phyloP scores from a whole-genome alignment of 2,797 vertebrate genomes.

The Sebastiscus albofasciatus region DNA sequence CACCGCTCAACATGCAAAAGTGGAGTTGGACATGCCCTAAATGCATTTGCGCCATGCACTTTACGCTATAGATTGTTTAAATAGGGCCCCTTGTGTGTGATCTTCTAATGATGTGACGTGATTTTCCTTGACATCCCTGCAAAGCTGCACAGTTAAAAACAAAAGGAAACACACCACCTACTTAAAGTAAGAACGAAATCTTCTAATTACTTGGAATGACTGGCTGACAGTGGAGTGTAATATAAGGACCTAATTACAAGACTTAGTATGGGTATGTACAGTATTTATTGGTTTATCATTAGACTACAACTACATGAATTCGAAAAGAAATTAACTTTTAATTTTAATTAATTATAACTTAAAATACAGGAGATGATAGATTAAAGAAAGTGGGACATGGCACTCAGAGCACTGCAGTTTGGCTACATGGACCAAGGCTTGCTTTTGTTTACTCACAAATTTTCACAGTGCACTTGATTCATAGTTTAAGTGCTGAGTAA shows the following conservation, averaged over 20 bases:
- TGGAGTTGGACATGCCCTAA: no score
- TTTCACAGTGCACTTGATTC: slow-evolving; percentile 8
- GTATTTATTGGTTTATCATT: not conserved
- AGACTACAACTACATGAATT: not conserved
- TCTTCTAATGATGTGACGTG: not conserved
- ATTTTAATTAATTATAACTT: not conserved
- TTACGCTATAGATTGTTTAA: no score
- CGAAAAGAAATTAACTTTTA: not conserved
- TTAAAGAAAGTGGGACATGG: not conserved
- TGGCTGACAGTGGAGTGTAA: not conserved
- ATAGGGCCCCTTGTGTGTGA: not conserved
- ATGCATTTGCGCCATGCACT: no score
- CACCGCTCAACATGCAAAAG: no score
- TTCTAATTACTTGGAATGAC: not conserved
- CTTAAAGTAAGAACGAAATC: not conserved
- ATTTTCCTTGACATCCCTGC: not conserved
- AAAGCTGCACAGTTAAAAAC: not conserved
- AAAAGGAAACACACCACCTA: not conserved
- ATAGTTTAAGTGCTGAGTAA: not conserved
- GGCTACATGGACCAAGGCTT: not conserved
- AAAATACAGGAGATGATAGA: not conserved
- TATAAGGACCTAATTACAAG: not conserved
- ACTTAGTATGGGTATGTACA: not conserved
- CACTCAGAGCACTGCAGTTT: not conserved
- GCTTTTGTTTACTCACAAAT: not conserved